Evolutionary conservation across 2,113 vertebrate species (phyloP), one percentile per base, ranked within the genome.

Genomic region (Piprites chloris): DNA sequence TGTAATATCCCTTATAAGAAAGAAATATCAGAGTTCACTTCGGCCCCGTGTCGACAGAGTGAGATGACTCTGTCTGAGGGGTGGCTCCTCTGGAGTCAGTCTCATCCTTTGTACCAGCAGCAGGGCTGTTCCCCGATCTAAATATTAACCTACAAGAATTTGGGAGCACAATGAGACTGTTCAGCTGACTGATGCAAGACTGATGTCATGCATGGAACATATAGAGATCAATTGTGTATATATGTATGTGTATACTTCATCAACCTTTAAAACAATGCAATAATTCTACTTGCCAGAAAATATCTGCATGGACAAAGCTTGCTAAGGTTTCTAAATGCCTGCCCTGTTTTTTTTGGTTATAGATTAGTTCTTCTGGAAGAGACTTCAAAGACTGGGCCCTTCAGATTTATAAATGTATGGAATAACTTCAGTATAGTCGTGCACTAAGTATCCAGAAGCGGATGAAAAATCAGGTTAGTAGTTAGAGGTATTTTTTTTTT

Each of bases 401-500:
- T 88, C n/a, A 75, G 47, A n/a, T 93, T 72, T 81, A 58, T 33
- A 75, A 72, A 63, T 3, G 13, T 90, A 53, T 4, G 18, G 44
- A 67, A 46, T 63, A 71, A 46, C 20, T 90, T 90, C 41, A 35
- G 4, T 37, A 28, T 87, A 69, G 66, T 65, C 6, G 12, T 50
- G 15, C 26, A 52, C 19, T 74, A 59, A 67, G 19, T 58, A 82
- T 66, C 32, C 65, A 53, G 79, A 89, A 95, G 32, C 26, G 85
- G 69, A 75, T 61, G 32, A 82, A 81, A 77, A 81, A 77, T 58
- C n/a, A 61, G 26, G 26, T 92, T 71, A 67, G 72, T 86, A 52
- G 32, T 91, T 78, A 65, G 52, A 90, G 32, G 15, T 76, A 52
- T 95, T 95, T 94, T 87, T 87, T 87, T 89, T 82, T 90, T 59